phyloP scores from a whole-genome alignment of 2,888 invertebrate genomes.

The Lasioglossum villosulum region DNA sequence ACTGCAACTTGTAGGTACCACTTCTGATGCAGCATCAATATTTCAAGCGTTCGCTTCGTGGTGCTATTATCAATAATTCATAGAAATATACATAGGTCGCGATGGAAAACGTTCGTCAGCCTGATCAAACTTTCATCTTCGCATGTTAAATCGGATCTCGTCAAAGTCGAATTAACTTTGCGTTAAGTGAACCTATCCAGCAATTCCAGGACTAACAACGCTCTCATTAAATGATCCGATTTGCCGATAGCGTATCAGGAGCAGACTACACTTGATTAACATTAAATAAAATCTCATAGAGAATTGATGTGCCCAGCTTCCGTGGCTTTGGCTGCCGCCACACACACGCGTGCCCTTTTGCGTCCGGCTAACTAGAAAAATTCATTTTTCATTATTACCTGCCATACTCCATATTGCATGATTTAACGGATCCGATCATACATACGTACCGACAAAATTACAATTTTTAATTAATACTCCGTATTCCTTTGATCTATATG shows the following conservation, averaged over 20 bases:
- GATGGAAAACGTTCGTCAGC: not conserved
- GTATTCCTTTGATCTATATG: not conserved
- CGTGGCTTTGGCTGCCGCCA: not conserved
- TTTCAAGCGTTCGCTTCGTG: not conserved
- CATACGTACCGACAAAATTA: no score
- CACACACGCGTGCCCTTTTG: not conserved
- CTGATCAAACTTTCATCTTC: constrained; percentile 1
- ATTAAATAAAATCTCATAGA: constrained; percentile 33
- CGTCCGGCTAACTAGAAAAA: not conserved
- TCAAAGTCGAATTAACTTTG: constrained; percentile 16
- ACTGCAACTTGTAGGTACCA: not conserved
- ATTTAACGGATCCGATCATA: not conserved
- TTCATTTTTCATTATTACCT: not conserved
- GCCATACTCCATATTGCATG: not conserved
- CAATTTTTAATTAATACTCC: not conserved
- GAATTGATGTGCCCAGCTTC: not conserved
- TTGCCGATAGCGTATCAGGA: constrained; percentile 36
- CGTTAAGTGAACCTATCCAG: constrained; percentile 16
- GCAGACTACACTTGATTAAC: constrained; percentile 30
- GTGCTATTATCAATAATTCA: constrained; percentile 11
- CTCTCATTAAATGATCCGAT: constrained; percentile 30
- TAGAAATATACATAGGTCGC: constrained; percentile 3
- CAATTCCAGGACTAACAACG: constrained; percentile 43
- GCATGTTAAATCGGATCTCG: constrained; percentile 21
- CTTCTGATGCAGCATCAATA: constrained; percentile 4